Evolutionary conservation across 2,113 vertebrate species (phyloP), one percentile per base, ranked within the genome.

Genomic region (Atractosteus spatula): DNA sequence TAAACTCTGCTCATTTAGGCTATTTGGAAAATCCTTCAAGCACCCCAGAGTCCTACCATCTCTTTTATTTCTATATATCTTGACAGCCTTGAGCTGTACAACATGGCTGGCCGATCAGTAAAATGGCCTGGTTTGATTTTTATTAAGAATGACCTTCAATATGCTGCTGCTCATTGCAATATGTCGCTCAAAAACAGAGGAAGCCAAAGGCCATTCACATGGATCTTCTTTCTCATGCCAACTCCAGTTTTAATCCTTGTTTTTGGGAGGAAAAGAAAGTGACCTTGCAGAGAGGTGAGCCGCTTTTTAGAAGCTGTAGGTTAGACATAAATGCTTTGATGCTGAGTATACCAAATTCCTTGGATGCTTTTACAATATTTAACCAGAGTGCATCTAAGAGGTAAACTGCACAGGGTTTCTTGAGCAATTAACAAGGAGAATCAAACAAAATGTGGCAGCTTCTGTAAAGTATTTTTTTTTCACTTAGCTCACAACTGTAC

Each of bases 101-200:
- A 61, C 65, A 16, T 64, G 72, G 47, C 67, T 4, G 62, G 29
- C 72, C 65, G 69, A 68, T 57, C 66, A 56, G 72, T 68, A 73
- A 44, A 80, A 73, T 63, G 74, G 65, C 47, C n/a, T 14, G 59
- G 43, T 72, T 80, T 77, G 70, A 74, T 69, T 79, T 79, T 83
- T 74, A 74, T 74, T 77, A 83, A 71, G 75, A 68, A 65, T 77
- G 77, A 77, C 79, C 81, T 83, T 83, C 81, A 79, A 73, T 74
- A 69, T 71, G 79, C 72, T 66, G 62, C 62, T 71, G 72, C 78
- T 78, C 75, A 71, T 59, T 76, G 72, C 70, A 73, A 57, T 72
- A 74, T 74, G 75, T 76, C 55, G 51, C 72, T 75, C 65, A 72
- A 72, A 74, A 69, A 41, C 29, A 66, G 55, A 13, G 62, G 68